Conservation (phyloP, 2,797 vertebrate species). For the Salarias fasciatus region DNA sequence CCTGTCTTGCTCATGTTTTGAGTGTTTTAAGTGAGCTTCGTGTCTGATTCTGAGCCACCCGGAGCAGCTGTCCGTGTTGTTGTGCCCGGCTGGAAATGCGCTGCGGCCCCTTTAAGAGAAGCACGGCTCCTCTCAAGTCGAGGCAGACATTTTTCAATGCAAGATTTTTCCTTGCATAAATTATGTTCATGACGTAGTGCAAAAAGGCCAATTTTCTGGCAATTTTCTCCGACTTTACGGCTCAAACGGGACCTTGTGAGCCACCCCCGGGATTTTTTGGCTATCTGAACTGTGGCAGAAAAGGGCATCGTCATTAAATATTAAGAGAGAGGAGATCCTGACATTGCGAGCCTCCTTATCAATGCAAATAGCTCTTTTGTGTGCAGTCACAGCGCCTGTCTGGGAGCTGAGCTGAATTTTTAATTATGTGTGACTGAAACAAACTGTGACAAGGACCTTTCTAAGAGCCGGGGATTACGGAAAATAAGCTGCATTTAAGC, state of each 20-base stretch:
- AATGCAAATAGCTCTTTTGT: constrained; percentile 88
- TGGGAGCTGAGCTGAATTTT: constrained; percentile 90
- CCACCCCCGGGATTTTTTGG: constrained; percentile 61
- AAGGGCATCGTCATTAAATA: constrained; percentile 78
- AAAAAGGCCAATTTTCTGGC: constrained; percentile 89
- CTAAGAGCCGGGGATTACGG: constrained; percentile 72
- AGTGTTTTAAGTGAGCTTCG: too few species aligned
- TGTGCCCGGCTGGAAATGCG: constrained; percentile 2
- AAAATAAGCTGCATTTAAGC: constrained; percentile 73
- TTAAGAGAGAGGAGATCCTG: constrained; percentile 79
- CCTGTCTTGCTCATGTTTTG: too few species aligned
- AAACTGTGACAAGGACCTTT: constrained; percentile 82
- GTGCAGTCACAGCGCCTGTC: constrained; percentile 84
- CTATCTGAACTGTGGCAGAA: constrained; percentile 61
- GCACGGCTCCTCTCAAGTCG: constrained; percentile 83
- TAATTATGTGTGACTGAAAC: constrained; percentile 87
- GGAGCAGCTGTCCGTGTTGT: too few species aligned
- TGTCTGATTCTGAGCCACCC: too few species aligned
- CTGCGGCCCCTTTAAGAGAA: constrained; percentile 81
- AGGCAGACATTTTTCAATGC: constrained; percentile 89
- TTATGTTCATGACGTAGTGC: constrained; percentile 99
- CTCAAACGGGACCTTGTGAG: constrained; percentile 62
- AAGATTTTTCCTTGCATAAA: constrained; percentile 96
- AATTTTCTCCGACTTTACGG: constrained; percentile 82
- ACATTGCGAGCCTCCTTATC: constrained; percentile 84